phyloP scores from a whole-genome alignment of 2,888 invertebrate genomes.

The Trissolcus brochymenae region DNA sequence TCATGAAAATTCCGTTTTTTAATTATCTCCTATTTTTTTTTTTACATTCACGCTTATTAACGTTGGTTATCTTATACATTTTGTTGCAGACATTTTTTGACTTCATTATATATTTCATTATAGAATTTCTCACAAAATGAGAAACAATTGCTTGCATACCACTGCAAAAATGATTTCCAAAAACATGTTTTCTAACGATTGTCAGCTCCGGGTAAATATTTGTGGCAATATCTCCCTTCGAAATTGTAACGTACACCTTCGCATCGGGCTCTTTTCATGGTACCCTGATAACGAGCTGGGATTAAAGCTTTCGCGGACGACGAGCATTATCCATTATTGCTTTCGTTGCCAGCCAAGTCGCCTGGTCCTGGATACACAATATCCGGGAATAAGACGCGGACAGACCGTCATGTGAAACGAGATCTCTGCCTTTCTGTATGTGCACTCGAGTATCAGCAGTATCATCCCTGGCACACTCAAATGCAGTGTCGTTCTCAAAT shows the following conservation, averaged over 20 bases:
- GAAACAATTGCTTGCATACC: too few relatives aligned
- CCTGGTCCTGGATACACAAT: slow-evolving; percentile 39
- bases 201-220: slow-evolving; percentile 41
- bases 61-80: too few relatives aligned
- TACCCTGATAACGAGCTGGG: slow-evolving; percentile 45
- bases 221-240: slow-evolving; percentile 31
- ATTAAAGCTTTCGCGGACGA: slow-evolving; percentile 52
- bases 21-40: slow-evolving; percentile 3
- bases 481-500: slow-evolving; percentile 23
- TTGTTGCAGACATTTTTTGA: too few relatives aligned
- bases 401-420: slow-evolving; percentile 39
- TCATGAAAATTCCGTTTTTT: slow-evolving; percentile 20
- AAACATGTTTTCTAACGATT: slow-evolving; percentile 6
- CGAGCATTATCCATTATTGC: slow-evolving; percentile 43
- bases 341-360: slow-evolving; percentile 40
- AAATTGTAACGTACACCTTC: slow-evolving; percentile 20
- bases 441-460: slow-evolving; percentile 26
- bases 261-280: slow-evolving; percentile 38
- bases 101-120: too few relatives aligned
- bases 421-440: slow-evolving; percentile 44
- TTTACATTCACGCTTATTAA: too few relatives aligned
- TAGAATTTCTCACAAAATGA: too few relatives aligned
- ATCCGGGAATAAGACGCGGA: slow-evolving; percentile 30
- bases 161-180: too few relatives aligned
- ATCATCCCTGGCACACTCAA: slow-evolving; percentile 20